Percentiles rank a stretch among this genome's conserved stretches.
Conservation (phyloP, 2,113 vertebrate genomes). For the Pseudorectes ferrugineus region DNA sequence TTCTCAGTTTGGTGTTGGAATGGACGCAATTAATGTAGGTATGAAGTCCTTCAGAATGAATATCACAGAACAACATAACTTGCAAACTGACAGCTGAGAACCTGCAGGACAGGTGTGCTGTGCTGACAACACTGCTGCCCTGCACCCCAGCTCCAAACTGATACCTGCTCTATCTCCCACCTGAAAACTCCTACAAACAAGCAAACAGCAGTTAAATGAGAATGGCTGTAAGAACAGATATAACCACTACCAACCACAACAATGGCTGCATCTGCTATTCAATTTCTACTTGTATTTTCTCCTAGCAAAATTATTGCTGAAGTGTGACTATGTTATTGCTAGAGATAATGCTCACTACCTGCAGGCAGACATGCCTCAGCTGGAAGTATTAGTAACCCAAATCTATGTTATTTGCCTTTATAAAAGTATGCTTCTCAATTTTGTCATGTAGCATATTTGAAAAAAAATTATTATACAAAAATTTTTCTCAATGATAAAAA, state of each 20-base stretch:
- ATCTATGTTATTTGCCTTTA: neutral
- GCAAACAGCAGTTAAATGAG: neutral
- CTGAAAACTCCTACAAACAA: neutral
- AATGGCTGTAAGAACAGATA: neutral
- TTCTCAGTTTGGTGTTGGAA: neutral
- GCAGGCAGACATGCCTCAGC: neutral
- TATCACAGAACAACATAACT: neutral
- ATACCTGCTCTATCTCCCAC: neutral
- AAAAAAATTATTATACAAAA: neutral
- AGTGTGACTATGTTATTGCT: neutral
- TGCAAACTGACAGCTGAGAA: neutral
- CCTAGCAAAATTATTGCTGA: neutral
- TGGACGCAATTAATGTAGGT: neutral
- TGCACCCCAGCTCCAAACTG: neutral
- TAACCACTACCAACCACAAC: neutral
- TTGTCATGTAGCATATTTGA: neutral
- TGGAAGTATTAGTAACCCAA: neutral
- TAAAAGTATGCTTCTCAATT: neutral
- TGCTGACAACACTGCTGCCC: neutral
- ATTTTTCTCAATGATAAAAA: neutral
- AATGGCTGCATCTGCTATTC: neutral
- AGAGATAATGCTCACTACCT: neutral
- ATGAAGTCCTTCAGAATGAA: neutral
- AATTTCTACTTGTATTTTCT: neutral
- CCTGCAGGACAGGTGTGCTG: fast-evolving